Evolutionary conservation across 2,888 invertebrate species (phyloP), one percentile per base, ranked within the genome.

Genomic region (Lymantria monacha): DNA sequence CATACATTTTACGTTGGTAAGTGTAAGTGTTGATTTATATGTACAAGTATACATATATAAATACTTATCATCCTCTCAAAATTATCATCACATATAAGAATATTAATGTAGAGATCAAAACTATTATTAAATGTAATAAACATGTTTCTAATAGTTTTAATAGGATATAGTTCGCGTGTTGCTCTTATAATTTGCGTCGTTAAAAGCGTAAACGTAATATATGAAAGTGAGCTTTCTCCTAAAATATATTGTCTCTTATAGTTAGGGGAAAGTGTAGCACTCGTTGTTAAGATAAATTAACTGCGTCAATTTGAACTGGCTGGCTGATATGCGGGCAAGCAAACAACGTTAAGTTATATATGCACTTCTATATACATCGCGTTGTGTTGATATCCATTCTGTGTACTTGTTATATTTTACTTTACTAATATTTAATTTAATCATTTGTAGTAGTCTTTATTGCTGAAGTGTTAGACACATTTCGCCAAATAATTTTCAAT

Each of bases 251-350:
- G 64, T 65, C 33, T 53, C 57, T 62, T 72, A 75, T 69, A 63
- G 69, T 72, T 70, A 70, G 74, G 78, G 78, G 79, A 81, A 81
- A 81, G 81, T 79, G 71, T 67, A 74, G 71, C 63, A 70, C 66
- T 47, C 33, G 42, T 69, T 65, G 70, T 72, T 64, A 65, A 80
- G 75, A 74, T 79, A 79, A 78, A 78, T 81, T 74, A 76, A 79
- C 70, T 53, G 65, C 66, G 72, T 81, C 78, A 72, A 80, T 70
- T 77, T 73, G 70, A 71, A 69, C 69, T 58, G 70, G 69, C 69
- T 60, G 65, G 57, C 56, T 76, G 51, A 52, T 68, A 77, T 78
- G 80, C 79, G 79, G 79, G 77, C 51, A 57, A 48, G 46, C 50
- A 49, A 47, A 51, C n/a, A n/a, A 38, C 14, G 12, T 8, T 48